Evolutionary conservation across 2,113 vertebrate species (phyloP).

Genomic region (Ancistrus triradiatus): DNA sequence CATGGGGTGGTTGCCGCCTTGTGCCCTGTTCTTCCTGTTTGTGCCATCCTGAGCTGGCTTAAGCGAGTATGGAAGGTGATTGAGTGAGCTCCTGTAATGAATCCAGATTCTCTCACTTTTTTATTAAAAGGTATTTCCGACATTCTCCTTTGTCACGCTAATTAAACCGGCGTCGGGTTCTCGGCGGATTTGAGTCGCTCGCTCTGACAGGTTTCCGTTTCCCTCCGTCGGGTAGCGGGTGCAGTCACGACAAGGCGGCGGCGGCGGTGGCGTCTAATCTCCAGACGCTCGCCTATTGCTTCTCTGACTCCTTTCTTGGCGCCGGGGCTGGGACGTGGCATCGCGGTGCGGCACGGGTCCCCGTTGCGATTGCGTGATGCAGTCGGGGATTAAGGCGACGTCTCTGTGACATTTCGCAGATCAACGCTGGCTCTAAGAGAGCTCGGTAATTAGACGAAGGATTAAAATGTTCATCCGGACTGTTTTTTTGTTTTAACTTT

Average conservation of each 20-base stretch:
- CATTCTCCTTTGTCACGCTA: constrained; percentile 58
- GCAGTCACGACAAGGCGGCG: constrained; percentile 25
- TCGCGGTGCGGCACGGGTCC: neutral
- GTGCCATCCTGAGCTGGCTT: no score
- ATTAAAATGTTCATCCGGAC: constrained; percentile 73
- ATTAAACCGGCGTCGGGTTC: constrained; percentile 57
- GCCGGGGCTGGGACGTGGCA: no score
- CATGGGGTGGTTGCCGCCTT: no score
- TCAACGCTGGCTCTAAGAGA: constrained; percentile 56
- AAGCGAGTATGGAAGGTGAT: no score
- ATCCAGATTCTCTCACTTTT: no score
- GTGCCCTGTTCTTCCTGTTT: no score
- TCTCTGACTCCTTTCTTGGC: no score
- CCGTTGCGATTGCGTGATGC: constrained; percentile 9
- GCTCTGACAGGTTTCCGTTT: constrained; percentile 37
- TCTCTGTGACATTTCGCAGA: constrained; percentile 39
- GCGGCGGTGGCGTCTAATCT: constrained; percentile 40
- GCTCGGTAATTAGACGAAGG: constrained; percentile 67
- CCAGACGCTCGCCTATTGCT: neutral
- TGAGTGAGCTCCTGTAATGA: no score
- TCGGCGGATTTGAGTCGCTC: constrained; percentile 48
- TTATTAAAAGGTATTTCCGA: constrained; percentile 47
- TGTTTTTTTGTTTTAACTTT: constrained; percentile 55
- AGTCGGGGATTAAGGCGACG: constrained; percentile 22
- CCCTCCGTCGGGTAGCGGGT: constrained; percentile 47